Conservation (phyloP, 2,888 invertebrate species). For the Lepidocyrtoides sp. region DNA sequence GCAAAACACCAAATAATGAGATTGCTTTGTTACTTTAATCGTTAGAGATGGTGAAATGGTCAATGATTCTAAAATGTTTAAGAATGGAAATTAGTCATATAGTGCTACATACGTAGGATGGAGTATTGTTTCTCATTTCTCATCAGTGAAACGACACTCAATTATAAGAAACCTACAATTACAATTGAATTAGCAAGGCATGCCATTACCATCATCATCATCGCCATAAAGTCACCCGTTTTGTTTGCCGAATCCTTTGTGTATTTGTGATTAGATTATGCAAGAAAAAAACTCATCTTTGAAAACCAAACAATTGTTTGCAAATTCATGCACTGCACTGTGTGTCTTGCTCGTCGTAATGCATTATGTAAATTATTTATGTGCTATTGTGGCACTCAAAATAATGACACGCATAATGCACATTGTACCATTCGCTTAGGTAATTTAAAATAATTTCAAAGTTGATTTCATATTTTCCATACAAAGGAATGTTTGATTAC, state of each 20-base stretch:
- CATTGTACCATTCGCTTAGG: neutral
- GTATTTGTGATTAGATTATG: conserved; percentile 1
- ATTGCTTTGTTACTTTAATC: conserved; percentile 21
- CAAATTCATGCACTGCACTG: neutral
- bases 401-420: conserved; percentile 5
- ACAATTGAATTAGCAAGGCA: conserved; percentile 12
- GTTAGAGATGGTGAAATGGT: neutral
- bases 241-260: conserved; percentile 25
- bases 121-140: conserved; percentile 19
- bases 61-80: conserved; percentile 5
- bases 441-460: conserved; percentile 21
- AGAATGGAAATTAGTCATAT: conserved; percentile 3
- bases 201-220: neutral
- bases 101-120: neutral
- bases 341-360: neutral
- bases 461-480: conserved; percentile 1
- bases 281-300: conserved; percentile 32
- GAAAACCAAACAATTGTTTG: conserved; percentile 40
- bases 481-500: conserved; percentile 31
- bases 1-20: conserved; percentile 8
- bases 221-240: conserved; percentile 15
- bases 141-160: conserved; percentile 9
- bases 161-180: neutral
- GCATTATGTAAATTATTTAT: conserved; percentile 33
- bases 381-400: conserved; percentile 11